Base-by-base conservation (phyloP, 2,888 invertebrate genomes). In the Dusona sp. region DNA sequence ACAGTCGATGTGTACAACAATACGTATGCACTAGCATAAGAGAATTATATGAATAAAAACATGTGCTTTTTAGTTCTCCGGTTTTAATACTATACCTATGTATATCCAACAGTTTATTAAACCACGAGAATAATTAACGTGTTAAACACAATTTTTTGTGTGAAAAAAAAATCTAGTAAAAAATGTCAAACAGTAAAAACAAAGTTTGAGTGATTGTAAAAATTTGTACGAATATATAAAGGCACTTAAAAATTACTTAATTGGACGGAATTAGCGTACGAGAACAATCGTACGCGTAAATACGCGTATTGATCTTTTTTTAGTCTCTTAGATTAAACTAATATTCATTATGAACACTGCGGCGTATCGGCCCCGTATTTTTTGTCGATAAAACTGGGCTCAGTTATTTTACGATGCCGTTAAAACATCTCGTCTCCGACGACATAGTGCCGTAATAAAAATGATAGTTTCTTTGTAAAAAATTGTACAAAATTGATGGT, bases 131-230 rank as follows among this genome's bases (percentile, higher is more conserved):
- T 4, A 42, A 73, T 61, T 33, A n/a, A 42, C 33, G 7, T 74
- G 38, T n/a, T 19, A 54, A 42, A 64, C 45, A 64, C 64, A 29
- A 48, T 48, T 22, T 54, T 16, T 9, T 57, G 11, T 65, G 38
- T 65, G 68, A 65, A 64, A 4, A 65, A 67, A 51, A 11, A 67
- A 48, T 61, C 29, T 42, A 45, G 16, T 16, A 38, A 38, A 51
- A 54, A 75, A 82, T 19, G 9, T 61, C 36, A n/a, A 38, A 73
- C n/a, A 25, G 2, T 74, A 45, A 57, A n/a, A 72, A n/a, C 48
- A 67, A 72, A 29, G 74, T 70, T 81, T 54, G 64, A 51, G 33
- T 83, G 68, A 22, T 80, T 74, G 36, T 81, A 85, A 61, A 87
- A 84, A 45, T 81, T 85, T 67, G 51, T 38, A 78, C 51, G 51